A percentile compares a stretch with the other conserved stretches of the same genome.
phyloP scores from a whole-genome alignment of 1,140 invertebrate genomes.

The Hyphantria cunea region DNA sequence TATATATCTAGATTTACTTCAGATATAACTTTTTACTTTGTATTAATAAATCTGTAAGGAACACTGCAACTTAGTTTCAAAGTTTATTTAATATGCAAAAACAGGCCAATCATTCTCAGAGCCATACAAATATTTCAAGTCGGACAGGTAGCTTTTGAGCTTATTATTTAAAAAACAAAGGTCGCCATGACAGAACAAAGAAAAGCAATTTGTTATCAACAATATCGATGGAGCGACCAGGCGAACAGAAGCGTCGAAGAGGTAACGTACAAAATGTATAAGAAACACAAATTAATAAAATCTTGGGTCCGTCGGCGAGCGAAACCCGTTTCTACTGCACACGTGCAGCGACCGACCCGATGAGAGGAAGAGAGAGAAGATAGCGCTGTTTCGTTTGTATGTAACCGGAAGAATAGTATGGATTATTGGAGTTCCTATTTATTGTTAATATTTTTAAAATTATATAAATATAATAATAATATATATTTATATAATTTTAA shows the following conservation, averaged over 20 bases:
- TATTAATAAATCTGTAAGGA: not conserved
- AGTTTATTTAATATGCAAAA: constrained; percentile 6
- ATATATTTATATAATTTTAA: too few species aligned
- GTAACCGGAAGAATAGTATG: constrained; percentile 57
- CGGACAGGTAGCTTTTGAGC: constrained; percentile 22
- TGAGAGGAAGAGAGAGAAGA: constrained; percentile 44
- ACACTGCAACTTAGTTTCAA: too few species aligned
- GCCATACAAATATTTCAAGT: constrained; percentile 12
- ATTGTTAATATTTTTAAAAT: too few species aligned
- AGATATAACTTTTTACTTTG: too few species aligned
- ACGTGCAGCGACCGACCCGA: constrained; percentile 68
- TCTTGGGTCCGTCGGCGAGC: constrained; percentile 58
- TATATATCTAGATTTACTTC: too few species aligned
- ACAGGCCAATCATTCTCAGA: constrained; percentile 6
- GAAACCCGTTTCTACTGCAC: constrained; percentile 72
- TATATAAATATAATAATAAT: too few species aligned
- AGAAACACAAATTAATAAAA: constrained; percentile 78
- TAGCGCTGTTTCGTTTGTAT: constrained; percentile 44
- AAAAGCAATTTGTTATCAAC: constrained; percentile 74
- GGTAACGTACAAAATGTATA: constrained; percentile 60
- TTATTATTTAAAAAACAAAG: constrained; percentile 30
- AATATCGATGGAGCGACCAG: constrained; percentile 65
- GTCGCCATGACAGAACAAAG: constrained; percentile 61
- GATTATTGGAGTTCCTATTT: constrained; percentile 31
- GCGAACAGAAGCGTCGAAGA: constrained; percentile 43